These are phyloP conservation scores for Siphamia tubifer DNA, from an alignment of 2,113 vertebrate genomes.

Conservation along the genomic window DNA sequence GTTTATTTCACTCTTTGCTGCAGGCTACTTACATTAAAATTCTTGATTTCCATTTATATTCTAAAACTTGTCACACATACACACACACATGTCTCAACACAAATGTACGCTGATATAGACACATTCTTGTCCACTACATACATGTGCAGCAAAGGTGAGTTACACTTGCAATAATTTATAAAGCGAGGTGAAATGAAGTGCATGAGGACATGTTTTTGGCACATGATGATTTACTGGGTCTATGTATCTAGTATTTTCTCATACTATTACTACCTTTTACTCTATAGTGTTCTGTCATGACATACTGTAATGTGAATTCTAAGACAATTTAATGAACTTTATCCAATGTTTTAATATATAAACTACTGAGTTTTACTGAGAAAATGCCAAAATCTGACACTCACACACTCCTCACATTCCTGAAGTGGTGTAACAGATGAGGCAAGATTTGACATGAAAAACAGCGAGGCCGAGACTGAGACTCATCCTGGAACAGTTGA, in stretches of 20 bases:
- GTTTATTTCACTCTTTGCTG: slow-evolving; percentile 34
- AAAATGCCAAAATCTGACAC: slow-evolving; percentile 12
- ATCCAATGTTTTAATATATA: background rate
- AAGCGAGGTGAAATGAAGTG: slow-evolving; percentile 42
- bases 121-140: background rate
- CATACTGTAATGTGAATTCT: background rate
- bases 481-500: slow-evolving; percentile 14
- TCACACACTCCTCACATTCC: slow-evolving; percentile 55
- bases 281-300: background rate
- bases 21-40: slow-evolving; percentile 51
- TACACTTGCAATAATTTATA: slow-evolving; percentile 22
- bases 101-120: background rate
- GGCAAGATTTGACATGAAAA: slow-evolving; percentile 74
- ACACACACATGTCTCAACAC: background rate
- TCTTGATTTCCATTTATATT: slow-evolving; percentile 47
- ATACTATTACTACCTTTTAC: background rate
- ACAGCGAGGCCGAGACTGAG: background rate
- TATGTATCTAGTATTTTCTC: background rate
- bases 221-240: background rate
- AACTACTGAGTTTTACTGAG: background rate
- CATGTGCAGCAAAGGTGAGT: slow-evolving; percentile 32
- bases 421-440: slow-evolving; percentile 42
- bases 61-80: background rate
- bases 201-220: slow-evolving; percentile 21
- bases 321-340: background rate